Evolutionary conservation across 2,113 vertebrate genomes (phyloP).

Genomic region (Leptosomus discolor): DNA sequence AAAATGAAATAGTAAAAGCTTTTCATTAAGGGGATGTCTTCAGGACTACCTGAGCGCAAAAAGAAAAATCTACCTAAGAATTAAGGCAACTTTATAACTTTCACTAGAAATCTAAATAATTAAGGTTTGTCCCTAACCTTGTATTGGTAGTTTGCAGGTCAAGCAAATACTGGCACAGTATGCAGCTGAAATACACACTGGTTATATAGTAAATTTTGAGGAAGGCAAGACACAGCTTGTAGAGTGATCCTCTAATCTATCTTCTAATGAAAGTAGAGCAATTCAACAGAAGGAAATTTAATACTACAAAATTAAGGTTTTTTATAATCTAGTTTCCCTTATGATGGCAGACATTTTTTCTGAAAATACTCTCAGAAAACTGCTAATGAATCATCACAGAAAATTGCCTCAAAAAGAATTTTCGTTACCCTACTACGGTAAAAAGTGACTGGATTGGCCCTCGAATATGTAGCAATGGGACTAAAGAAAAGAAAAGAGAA

Average conservation of each 20-base stretch:
- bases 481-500: neutral
- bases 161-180: neutral
- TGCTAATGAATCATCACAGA: neutral
- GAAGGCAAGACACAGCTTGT: neutral
- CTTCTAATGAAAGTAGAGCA: neutral
- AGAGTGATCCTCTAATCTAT: neutral
- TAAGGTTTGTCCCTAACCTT: neutral
- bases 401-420: neutral
- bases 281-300: neutral
- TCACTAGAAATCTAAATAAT: neutral
- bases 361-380: neutral
- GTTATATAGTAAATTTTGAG: neutral
- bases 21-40: neutral
- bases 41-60: neutral
- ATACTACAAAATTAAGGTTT: neutral
- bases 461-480: neutral
- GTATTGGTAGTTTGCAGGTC: neutral
- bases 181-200: neutral
- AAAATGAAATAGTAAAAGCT: neutral
- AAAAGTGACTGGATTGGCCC: neutral
- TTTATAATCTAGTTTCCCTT: neutral
- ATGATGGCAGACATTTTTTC: neutral
- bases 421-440: neutral
- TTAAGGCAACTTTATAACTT: neutral
- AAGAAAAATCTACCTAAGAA: neutral